Base-by-base conservation (phyloP, 1,140 invertebrate species). In the Glossosoma conforme region DNA sequence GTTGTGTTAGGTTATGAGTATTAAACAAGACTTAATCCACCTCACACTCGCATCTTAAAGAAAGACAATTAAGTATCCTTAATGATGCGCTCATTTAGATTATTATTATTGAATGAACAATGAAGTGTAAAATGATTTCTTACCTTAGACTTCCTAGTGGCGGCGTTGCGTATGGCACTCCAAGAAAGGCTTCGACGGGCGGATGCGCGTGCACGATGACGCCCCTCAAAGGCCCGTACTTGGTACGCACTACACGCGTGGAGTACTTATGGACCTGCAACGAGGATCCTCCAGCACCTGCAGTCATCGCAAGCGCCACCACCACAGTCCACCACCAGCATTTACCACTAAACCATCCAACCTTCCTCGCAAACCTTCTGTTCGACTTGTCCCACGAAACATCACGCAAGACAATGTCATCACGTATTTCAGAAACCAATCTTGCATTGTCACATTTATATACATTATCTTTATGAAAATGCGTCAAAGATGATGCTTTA, bases 111-210 rank as follows among this genome's bases (percentile, higher is more conserved):
- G n/a, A n/a, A n/a, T n/a, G n/a, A n/a, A n/a, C n/a, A n/a, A n/a
- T n/a, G n/a, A n/a, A n/a, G n/a, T n/a, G n/a, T n/a, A 13, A 33
- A 11, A n/a, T 33, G 15, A 33, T 33, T 15, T 56, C 52, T 61
- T 45, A 74, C 69, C 71, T 71, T 25, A 72, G 63, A 58, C 69
- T 74, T 14, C 71, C 69, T 35, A 73, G 61, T 24, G 78, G 78
- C 30, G 78, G 77, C 42, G 78, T 79, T 46, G 78, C 95, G 75
- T 97, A 98, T 1, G 93, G 93, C 49, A 97, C 87, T 25, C 94
- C 95, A 52, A 95, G 80, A 66, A 93, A 98, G n/a, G 89, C 89
- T 69, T 96, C 93, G 25, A 96, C 90, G 19, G 87, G 81, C 19
- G 81, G 85, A 61, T 84, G 79, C 45, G 80, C 78, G 61, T 87